Conservation (phyloP, 2,888 invertebrate genomes). For the Dynastes hyllus region DNA sequence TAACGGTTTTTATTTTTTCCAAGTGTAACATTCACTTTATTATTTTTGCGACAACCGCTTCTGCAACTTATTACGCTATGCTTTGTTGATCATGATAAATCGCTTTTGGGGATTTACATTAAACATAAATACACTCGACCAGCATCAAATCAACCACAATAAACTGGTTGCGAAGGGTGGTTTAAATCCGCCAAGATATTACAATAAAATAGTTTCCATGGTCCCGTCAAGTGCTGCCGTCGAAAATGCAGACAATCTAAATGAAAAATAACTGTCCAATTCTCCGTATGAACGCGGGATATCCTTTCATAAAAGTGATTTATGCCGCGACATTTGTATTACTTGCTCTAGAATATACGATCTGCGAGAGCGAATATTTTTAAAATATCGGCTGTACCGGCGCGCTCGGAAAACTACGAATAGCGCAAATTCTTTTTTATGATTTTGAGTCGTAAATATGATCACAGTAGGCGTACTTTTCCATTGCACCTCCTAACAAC, state of each 20-base stretch:
- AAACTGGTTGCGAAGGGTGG: background rate
- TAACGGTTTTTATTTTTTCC: too few species aligned
- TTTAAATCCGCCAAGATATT: background rate
- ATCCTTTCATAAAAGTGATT: slow-evolving; percentile 44
- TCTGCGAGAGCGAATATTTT: slow-evolving; percentile 10
- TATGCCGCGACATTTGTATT: slow-evolving; percentile 31
- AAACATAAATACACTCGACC: too few species aligned
- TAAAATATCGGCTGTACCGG: slow-evolving; percentile 6
- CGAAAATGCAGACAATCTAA: slow-evolving; percentile 37
- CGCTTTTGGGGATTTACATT: too few species aligned
- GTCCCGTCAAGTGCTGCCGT: background rate
- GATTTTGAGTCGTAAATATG: too few species aligned
- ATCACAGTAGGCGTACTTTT: too few species aligned
- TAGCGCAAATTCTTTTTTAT: too few species aligned
- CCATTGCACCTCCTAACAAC: too few species aligned
- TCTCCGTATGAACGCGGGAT: slow-evolving; percentile 20
- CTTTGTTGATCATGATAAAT: too few species aligned
- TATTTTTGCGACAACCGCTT: too few species aligned
- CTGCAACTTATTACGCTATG: too few species aligned
- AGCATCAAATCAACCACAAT: background rate
- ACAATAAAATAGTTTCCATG: slow-evolving; percentile 25
- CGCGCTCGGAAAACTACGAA: too few species aligned
- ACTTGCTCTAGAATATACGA: slow-evolving; percentile 36
- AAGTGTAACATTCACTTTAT: too few species aligned
- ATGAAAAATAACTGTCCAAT: slow-evolving; percentile 47